Conservation (phyloP, 2,113 vertebrate genomes). For the Macrotis lagotis region DNA sequence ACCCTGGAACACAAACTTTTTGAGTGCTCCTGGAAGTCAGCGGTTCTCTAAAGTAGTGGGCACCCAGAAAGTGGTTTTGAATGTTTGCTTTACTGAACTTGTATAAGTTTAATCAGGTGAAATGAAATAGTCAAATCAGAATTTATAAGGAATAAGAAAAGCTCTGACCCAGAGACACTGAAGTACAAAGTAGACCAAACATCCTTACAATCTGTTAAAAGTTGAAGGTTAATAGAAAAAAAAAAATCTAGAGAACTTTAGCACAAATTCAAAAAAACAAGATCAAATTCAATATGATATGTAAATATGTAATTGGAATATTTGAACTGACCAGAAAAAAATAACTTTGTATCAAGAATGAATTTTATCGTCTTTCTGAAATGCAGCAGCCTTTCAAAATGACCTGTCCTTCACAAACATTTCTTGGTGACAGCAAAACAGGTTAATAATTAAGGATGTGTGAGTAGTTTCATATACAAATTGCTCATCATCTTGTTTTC, state of each 20-base stretch:
- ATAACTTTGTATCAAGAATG: conserved; percentile 20
- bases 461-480: neutral
- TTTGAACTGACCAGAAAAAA: neutral
- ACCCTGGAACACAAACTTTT: neutral
- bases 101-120: neutral
- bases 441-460: neutral
- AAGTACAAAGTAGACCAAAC: conserved; percentile 31
- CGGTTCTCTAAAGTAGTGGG: conserved; percentile 1
- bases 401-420: neutral
- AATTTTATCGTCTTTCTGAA: conserved; percentile 38
- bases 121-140: conserved; percentile 8
- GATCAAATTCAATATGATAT: neutral
- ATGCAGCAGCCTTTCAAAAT: neutral
- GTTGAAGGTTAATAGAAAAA: neutral
- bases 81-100: neutral
- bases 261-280: neutral
- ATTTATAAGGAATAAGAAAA: conserved; percentile 14
- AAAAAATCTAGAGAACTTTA: neutral
- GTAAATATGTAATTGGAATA: neutral
- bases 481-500: conserved; percentile 1
- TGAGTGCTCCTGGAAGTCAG: neutral
- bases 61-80: neutral
- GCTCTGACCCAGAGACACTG: neutral
- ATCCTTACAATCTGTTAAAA: neutral
- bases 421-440: neutral